Conservation (phyloP, 2,113 vertebrate species). For the Ramphastos sulfuratus region DNA sequence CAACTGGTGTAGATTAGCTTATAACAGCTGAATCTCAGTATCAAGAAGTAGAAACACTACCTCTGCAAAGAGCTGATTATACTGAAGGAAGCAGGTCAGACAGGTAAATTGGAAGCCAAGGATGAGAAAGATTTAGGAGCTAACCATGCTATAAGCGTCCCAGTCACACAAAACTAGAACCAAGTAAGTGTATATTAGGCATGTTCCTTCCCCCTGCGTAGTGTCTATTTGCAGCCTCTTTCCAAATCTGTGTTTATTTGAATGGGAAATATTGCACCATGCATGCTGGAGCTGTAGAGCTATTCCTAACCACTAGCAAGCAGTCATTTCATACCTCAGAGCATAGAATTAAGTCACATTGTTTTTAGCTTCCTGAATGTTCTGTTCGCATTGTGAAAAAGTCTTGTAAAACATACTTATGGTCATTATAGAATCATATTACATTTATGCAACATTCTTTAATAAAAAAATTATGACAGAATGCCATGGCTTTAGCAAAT, state of each 20-base stretch:
- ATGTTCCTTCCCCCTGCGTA: background rate
- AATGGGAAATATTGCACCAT: background rate
- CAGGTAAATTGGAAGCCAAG: background rate
- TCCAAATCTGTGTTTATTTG: background rate
- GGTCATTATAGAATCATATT: too few species aligned
- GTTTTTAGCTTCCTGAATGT: background rate
- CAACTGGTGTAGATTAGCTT: background rate
- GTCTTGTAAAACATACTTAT: background rate
- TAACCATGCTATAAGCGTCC: background rate
- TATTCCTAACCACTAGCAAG: background rate
- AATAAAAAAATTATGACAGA: background rate
- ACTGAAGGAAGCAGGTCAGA: background rate
- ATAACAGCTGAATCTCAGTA: accelerated
- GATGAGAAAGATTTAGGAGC: background rate
- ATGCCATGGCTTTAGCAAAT: too few species aligned
- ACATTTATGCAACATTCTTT: background rate
- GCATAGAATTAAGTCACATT: background rate
- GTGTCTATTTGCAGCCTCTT: background rate
- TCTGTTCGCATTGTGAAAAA: background rate
- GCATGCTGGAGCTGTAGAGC: background rate
- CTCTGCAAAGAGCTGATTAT: background rate
- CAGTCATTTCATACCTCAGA: background rate
- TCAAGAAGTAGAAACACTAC: background rate
- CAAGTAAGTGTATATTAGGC: background rate
- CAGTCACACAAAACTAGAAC: background rate